These are phyloP conservation scores for Bombus sibiricus DNA, from an alignment of 1,140 invertebrate species.

Conservation along the genomic window DNA sequence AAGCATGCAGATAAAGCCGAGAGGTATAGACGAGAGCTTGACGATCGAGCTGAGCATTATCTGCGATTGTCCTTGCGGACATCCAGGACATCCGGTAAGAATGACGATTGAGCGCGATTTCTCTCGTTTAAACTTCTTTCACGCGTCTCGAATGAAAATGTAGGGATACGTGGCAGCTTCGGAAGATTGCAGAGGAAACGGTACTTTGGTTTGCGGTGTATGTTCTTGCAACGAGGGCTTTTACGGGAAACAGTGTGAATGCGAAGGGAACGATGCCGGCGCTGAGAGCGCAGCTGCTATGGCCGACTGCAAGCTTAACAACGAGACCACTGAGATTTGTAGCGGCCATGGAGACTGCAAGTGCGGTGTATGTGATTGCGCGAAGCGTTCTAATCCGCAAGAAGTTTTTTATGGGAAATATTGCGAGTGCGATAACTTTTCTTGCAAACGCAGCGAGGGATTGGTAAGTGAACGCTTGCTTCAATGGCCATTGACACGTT, in stretches of 20 bases:
- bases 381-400: constrained; percentile 79
- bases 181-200: constrained; percentile 80
- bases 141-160: not conserved
- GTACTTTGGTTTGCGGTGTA: constrained; percentile 88
- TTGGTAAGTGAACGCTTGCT: constrained; percentile 48
- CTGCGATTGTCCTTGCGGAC: constrained; percentile 89
- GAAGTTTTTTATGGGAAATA: constrained; percentile 84
- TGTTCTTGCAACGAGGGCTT: constrained; percentile 87
- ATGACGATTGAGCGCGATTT: not conserved
- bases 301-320: constrained; percentile 58
- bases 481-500: too few species aligned
- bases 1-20: constrained; percentile 88
- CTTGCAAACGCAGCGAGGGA: constrained; percentile 85
- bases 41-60: constrained; percentile 88
- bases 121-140: not conserved
- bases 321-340: constrained; percentile 77
- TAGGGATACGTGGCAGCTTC: constrained; percentile 79
- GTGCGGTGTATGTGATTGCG: constrained; percentile 86
- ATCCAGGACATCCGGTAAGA: constrained; percentile 80
- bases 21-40: constrained; percentile 89
- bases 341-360: constrained; percentile 85
- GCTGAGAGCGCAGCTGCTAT: constrained; percentile 39
- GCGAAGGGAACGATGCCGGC: constrained; percentile 79
- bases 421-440: constrained; percentile 91
- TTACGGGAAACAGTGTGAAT: constrained; percentile 89